Percentiles rank a stretch among this genome's conserved stretches.
Conservation (phyloP, 2,797 vertebrate genomes). For the Alca torda region DNA sequence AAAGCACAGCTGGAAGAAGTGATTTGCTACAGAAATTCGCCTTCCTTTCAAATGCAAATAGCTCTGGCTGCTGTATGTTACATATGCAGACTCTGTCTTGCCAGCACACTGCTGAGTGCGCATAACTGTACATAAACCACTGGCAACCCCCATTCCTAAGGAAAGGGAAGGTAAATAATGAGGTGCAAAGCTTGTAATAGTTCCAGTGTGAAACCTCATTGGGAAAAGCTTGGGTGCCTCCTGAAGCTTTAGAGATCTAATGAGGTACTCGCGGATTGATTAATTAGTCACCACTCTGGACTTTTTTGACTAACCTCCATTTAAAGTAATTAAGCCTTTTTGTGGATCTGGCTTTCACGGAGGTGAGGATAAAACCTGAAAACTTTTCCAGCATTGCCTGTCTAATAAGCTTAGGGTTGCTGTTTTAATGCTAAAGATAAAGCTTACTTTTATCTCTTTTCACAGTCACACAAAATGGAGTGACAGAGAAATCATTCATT, state of each 20-base stretch:
- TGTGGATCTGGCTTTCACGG: neutral
- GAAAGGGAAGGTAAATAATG: neutral
- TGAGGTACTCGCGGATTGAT: neutral
- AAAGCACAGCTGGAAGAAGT: slow-evolving; percentile 10
- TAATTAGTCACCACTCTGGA: neutral
- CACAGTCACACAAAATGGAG: neutral
- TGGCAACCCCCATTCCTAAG: neutral
- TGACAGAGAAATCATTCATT: neutral
- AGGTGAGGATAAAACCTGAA: slow-evolving; percentile 24
- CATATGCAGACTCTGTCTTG: neutral
- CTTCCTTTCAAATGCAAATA: slow-evolving; percentile 18
- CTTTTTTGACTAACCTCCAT: neutral
- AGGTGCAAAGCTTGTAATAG: neutral
- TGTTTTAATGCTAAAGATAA: neutral
- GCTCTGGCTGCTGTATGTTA: neutral
- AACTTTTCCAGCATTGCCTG: neutral
- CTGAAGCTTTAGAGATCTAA: neutral
- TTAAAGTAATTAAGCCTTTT: slow-evolving; percentile 31
- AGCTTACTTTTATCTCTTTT: neutral
- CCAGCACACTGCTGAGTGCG: neutral
- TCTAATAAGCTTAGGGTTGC: neutral
- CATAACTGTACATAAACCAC: neutral
- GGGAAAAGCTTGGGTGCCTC: neutral
- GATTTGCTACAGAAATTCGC: neutral
- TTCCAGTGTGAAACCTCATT: neutral